Conservation (phyloP, 2,797 vertebrate genomes). For the Sandelia bainsii region DNA sequence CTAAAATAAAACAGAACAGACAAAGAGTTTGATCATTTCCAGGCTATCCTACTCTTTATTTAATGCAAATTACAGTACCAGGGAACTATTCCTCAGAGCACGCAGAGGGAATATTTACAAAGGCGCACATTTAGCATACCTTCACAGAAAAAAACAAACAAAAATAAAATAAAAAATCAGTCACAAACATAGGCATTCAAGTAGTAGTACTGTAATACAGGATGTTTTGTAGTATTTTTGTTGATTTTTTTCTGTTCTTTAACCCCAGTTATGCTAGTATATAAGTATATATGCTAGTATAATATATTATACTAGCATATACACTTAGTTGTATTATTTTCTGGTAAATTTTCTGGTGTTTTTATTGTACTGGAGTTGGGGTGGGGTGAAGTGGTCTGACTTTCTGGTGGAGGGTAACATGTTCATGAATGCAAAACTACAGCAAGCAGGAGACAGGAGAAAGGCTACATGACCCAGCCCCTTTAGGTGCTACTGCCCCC, state of each 20-base stretch:
- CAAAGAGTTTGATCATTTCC: slow-evolving; percentile 88
- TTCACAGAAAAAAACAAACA: slow-evolving; percentile 92
- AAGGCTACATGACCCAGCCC: slow-evolving; percentile 79
- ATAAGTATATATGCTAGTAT: slow-evolving; percentile 28
- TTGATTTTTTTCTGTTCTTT: slow-evolving; percentile 82
- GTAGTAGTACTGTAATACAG: slow-evolving; percentile 99
- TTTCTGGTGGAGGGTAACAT: slow-evolving; percentile 83
- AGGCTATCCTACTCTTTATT: slow-evolving; percentile 99
- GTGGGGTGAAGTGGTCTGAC: slow-evolving; percentile 88
- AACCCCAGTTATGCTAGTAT: slow-evolving; percentile 62
- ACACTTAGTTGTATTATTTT: slow-evolving; percentile 72
- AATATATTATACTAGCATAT: slow-evolving; percentile 48
- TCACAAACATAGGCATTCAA: slow-evolving; percentile 99
- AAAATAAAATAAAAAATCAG: slow-evolving; percentile 93
- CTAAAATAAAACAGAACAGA: slow-evolving; percentile 47
- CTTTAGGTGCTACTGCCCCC: slow-evolving; percentile 79
- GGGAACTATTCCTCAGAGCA: slow-evolving; percentile 99
- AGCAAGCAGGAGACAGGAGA: slow-evolving; percentile 88
- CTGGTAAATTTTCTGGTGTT: slow-evolving; percentile 79
- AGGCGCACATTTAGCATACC: slow-evolving; percentile 97
- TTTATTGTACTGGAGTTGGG: slow-evolving; percentile 84
- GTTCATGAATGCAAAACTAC: slow-evolving; percentile 95
- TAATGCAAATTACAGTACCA: slow-evolving; percentile 99
- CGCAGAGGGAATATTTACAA: slow-evolving; percentile 99
- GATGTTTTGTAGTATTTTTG: slow-evolving; percentile 87